Conservation (phyloP, 2,888 invertebrate genomes). For the Drosophila vallismaia region DNA sequence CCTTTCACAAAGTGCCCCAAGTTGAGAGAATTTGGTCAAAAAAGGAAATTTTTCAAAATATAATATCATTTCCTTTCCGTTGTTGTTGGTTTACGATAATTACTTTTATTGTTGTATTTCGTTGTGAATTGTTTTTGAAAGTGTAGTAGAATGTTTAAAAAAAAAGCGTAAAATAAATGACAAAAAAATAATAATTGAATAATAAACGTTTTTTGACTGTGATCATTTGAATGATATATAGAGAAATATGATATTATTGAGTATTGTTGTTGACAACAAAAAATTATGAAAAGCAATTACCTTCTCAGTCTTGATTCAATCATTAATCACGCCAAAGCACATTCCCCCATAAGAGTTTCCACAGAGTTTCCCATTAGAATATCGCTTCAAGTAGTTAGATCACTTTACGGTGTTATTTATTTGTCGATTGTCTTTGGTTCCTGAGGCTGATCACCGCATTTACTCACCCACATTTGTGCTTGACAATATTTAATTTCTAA, state of each 20-base stretch:
- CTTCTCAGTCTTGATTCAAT: constrained; percentile 60
- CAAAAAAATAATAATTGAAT: constrained; percentile 32
- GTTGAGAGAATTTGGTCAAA: constrained; percentile 46
- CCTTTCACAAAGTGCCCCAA: constrained; percentile 72
- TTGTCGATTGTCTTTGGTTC: constrained; percentile 11
- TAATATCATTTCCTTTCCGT: not conserved
- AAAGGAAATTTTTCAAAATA: not conserved
- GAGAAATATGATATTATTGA: constrained; percentile 45
- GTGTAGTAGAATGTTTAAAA: constrained; percentile 14
- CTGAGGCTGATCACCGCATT: constrained; percentile 27
- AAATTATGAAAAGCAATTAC: constrained; percentile 64
- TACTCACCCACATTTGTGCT: constrained; percentile 71
- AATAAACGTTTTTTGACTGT: constrained; percentile 73
- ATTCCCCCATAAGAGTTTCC: constrained; percentile 5
- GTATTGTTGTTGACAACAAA: constrained; percentile 40
- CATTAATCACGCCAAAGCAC: constrained; percentile 31
- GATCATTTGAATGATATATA: constrained; percentile 74
- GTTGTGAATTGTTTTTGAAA: not conserved
- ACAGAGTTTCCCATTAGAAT: constrained; percentile 2
- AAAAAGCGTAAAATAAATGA: constrained; percentile 22
- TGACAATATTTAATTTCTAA: constrained; percentile 82
- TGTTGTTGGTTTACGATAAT: constrained; percentile 4
- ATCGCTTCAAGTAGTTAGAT: constrained; percentile 26
- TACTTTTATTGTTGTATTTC: not conserved
- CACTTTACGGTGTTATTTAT: constrained; percentile 17